Evolutionary conservation across 2,797 vertebrate species (phyloP), one percentile per base, ranked within the genome.

Genomic region (Calcarius lapponicus): DNA sequence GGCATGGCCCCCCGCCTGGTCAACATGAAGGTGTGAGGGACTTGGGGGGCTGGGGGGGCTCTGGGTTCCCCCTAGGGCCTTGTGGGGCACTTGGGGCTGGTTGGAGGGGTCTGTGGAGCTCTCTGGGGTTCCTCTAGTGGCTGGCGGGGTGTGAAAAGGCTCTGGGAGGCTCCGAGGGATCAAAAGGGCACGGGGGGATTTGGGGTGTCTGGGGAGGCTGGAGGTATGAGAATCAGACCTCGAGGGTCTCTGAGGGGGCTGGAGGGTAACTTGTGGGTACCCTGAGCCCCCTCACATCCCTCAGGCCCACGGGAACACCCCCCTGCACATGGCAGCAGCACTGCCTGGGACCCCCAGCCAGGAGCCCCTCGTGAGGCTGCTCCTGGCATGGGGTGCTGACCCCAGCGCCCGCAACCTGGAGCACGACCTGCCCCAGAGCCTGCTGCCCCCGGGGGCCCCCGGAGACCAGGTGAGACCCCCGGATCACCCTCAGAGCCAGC

Each of bases 261-360:
- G 62, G 32, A n/a, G 32, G 32, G 48, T 69, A 18, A 43, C 14
- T 20, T 15, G 22, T 24, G 65, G 22, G 22, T 75, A 16, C 11
- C 22, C 79, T 70, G 71, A 82, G 50, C 36, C 42, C 26, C 32
- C 20, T n/a, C 4, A 3, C 3, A 0, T 38, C 42, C 64, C 5
- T 0, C 64, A 89, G 86, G 86, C 86, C 50, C 86, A 82, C 1
- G 79, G 79, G 64, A 89, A 89, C 86, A 82, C 86, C 3, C 56
- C 86, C 19, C 71, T 89, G 86, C 86, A 89, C 86, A 89, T 89
- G 86, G 86, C 86, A 15, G 86, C 86, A 34, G 86, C 86, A 2
- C 56, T 89, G 0, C 86, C 64, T 1, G 79, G 86, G 28, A 82
- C 64, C 24, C 79, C 79, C 57, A 89, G 86, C 79, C 86, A 89